Conservation (phyloP, 2,113 vertebrate species). For the Anser cygnoides region DNA sequence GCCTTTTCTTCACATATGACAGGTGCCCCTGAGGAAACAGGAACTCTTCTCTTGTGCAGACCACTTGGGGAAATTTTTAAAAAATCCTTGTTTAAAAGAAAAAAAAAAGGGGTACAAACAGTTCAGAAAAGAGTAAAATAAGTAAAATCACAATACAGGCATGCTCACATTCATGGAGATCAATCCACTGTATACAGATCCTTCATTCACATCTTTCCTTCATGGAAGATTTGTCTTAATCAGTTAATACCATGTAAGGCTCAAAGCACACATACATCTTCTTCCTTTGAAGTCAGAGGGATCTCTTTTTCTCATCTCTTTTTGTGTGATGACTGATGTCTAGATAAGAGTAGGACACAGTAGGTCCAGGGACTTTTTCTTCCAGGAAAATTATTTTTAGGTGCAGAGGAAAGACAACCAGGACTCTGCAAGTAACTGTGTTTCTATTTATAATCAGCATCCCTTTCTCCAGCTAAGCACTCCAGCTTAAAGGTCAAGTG, state of each 20-base stretch:
- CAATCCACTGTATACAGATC: not conserved
- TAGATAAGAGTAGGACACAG: not conserved
- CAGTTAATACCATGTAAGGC: not conserved
- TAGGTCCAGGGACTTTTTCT: not conserved
- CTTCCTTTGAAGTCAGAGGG: not conserved
- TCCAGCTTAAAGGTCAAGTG: not conserved
- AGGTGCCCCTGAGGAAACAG: not conserved
- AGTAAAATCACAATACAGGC: not conserved
- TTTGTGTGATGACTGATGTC: not conserved
- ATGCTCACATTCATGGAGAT: not conserved
- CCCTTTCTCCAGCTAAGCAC: not conserved
- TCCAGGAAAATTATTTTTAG: conserved; percentile 34
- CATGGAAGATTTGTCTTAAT: not conserved
- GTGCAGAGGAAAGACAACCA: not conserved
- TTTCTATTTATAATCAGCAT: not conserved
- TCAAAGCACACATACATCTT: not conserved
- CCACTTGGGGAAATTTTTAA: not conserved
- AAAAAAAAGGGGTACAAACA: not conserved
- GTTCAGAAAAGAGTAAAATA: not conserved
- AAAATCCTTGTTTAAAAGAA: not conserved
- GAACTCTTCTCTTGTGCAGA: not conserved
- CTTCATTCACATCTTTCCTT: not conserved
- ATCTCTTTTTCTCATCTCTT: not conserved
- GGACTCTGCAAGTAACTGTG: not conserved
- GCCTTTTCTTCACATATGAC: not conserved